phyloP scores from a whole-genome alignment of 1,140 invertebrate genomes.

The Lerema accius region DNA sequence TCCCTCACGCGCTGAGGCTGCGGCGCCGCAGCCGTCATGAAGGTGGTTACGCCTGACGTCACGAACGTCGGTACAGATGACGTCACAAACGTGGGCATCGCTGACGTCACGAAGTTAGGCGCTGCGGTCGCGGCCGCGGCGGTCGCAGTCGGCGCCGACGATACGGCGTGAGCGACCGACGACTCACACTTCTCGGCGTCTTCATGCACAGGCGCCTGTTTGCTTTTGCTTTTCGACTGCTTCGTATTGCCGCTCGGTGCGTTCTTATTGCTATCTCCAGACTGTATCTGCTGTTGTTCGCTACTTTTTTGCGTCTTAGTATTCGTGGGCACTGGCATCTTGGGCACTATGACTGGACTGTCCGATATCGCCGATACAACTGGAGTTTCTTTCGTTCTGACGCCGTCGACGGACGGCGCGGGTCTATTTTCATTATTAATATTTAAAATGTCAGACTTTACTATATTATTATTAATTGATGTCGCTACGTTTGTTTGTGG shows the following conservation, averaged over 20 bases:
- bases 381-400: slow-evolving; percentile 62
- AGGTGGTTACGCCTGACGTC: slow-evolving; percentile 17
- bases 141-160: neutral
- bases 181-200: slow-evolving; percentile 3
- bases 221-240: slow-evolving; percentile 61
- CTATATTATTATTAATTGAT: slow-evolving; percentile 68
- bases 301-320: slow-evolving; percentile 65
- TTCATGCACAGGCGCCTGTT: slow-evolving; percentile 61
- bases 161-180: slow-evolving; percentile 1
- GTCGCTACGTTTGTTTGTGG: slow-evolving; percentile 66
- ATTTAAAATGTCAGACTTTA: slow-evolving; percentile 75
- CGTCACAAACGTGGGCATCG: slow-evolving; percentile 3
- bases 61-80: slow-evolving; percentile 1
- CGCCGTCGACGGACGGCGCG: slow-evolving; percentile 59
- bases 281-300: slow-evolving; percentile 57
- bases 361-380: slow-evolving; percentile 75
- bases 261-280: slow-evolving; percentile 65
- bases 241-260: slow-evolving; percentile 49
- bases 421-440: slow-evolving; percentile 71
- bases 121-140: neutral
- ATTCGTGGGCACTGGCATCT: slow-evolving; percentile 64
- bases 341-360: slow-evolving; percentile 79
- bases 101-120: too few species aligned
- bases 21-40: slow-evolving; percentile 34
- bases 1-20: slow-evolving; percentile 60